Conservation (phyloP, 2,888 invertebrate genomes). For the Merodon equestris region DNA sequence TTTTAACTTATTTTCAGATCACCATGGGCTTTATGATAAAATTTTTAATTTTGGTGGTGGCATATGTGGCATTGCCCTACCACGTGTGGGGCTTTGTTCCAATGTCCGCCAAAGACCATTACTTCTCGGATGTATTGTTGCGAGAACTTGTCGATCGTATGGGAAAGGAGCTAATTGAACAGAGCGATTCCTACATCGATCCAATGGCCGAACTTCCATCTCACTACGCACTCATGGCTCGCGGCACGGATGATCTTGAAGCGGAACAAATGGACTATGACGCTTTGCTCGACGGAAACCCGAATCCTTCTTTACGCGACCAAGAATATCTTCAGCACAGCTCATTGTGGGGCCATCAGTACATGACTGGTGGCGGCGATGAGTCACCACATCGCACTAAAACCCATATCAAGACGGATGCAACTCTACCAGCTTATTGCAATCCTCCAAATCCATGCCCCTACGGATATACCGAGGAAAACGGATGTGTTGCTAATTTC, state of each 20-base stretch:
- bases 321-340: slow-evolving; percentile 92
- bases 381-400: slow-evolving; percentile 80
- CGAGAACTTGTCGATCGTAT: slow-evolving; percentile 89
- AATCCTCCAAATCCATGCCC: slow-evolving; percentile 99
- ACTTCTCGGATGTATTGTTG: slow-evolving; percentile 85
- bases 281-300: slow-evolving; percentile 83
- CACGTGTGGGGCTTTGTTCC: slow-evolving; percentile 45
- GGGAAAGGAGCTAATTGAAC: slow-evolving; percentile 85
- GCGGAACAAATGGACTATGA: slow-evolving; percentile 87
- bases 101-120: slow-evolving; percentile 80
- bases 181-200: slow-evolving; percentile 80
- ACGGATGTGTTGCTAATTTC: slow-evolving; percentile 94
- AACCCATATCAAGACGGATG: slow-evolving; percentile 91
- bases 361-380: slow-evolving; percentile 87
- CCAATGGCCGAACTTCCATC: slow-evolving; percentile 74
- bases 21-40: slow-evolving; percentile 31
- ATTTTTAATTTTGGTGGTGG: slow-evolving; percentile 25
- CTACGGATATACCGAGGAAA: slow-evolving; percentile 90
- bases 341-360: slow-evolving; percentile 87
- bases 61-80: slow-evolving; percentile 38
- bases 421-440: slow-evolving; percentile 97
- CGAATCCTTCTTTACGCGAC: slow-evolving; percentile 90
- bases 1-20: slow-evolving; percentile 27
- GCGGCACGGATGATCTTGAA: slow-evolving; percentile 82
- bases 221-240: slow-evolving; percentile 78